phyloP scores from a whole-genome alignment of 2,888 invertebrate genomes.

The Acheta domesticus region DNA sequence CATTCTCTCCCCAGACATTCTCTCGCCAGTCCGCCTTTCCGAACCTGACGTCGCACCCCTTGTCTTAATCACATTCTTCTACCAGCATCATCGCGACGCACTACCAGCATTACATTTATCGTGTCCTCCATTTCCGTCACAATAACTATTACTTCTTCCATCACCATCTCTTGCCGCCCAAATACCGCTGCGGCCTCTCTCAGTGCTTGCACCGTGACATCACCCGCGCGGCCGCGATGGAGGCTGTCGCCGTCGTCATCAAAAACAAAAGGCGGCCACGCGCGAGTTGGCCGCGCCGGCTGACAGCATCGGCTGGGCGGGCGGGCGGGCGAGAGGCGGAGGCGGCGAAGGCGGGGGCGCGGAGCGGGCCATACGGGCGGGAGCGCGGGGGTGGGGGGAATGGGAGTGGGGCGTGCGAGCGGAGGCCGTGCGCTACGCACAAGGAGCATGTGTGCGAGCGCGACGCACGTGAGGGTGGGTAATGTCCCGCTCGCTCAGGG shows the following conservation, averaged over 20 bases:
- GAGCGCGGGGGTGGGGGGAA: background rate
- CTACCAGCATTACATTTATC: background rate
- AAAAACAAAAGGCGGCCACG: constrained; percentile 18
- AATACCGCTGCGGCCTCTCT: background rate
- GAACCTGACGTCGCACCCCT: too few species aligned
- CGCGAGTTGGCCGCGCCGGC: background rate
- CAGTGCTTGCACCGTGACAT: background rate
- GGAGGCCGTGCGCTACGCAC: background rate
- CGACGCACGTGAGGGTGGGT: background rate
- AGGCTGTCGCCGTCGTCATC: background rate
- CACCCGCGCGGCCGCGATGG: background rate
- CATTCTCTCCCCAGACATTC: too few species aligned
- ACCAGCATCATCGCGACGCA: too few species aligned
- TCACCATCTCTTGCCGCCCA: background rate
- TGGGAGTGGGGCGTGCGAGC: background rate
- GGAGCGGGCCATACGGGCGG: background rate
- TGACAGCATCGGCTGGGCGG: background rate
- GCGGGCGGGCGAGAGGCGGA: background rate
- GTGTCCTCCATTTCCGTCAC: background rate
- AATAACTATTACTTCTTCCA: background rate
- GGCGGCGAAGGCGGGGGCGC: background rate
- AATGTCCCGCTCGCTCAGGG: background rate
- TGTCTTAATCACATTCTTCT: too few species aligned
- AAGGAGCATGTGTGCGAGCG: background rate
- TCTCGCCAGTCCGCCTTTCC: too few species aligned